Conservation (phyloP, 2,113 vertebrate species). For the Cololabis saira region DNA sequence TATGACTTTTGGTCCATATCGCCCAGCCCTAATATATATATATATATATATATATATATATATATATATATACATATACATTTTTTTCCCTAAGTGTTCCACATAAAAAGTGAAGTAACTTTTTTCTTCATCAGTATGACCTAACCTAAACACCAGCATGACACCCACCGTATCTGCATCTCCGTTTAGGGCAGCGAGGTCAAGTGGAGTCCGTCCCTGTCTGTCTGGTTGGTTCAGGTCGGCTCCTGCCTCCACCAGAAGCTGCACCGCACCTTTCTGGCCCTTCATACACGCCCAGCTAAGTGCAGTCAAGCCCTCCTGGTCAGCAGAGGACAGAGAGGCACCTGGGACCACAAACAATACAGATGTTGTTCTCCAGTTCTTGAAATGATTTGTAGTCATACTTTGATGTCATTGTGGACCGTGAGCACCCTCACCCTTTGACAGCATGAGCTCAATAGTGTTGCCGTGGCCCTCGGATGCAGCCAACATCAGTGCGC, state of each 20-base stretch:
- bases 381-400: background rate
- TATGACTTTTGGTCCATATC: too few species aligned
- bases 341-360: slow-evolving; percentile 81
- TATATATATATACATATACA: too few species aligned
- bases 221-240: slow-evolving; percentile 90
- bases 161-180: slow-evolving; percentile 92
- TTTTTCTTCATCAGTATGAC: background rate
- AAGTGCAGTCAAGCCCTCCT: slow-evolving; percentile 91
- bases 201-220: slow-evolving; percentile 93
- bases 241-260: slow-evolving; percentile 89
- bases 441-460: slow-evolving; percentile 88
- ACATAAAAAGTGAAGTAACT: too few species aligned
- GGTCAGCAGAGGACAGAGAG: slow-evolving; percentile 86
- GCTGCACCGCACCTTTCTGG: slow-evolving; percentile 87
- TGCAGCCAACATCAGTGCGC: slow-evolving; percentile 91
- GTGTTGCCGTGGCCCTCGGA: slow-evolving; percentile 91
- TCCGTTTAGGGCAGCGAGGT: slow-evolving; percentile 94
- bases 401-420: background rate
- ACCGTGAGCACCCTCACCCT: slow-evolving; percentile 80
- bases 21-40: too few species aligned
- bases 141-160: background rate
- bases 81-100: too few species aligned
- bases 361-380: background rate
- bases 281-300: slow-evolving; percentile 97
- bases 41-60: background rate